A percentile compares a stretch with the other conserved stretches of the same genome.
phyloP scores from a whole-genome alignment of 2,113 vertebrate species.

The Cochlearius cochlearius region DNA sequence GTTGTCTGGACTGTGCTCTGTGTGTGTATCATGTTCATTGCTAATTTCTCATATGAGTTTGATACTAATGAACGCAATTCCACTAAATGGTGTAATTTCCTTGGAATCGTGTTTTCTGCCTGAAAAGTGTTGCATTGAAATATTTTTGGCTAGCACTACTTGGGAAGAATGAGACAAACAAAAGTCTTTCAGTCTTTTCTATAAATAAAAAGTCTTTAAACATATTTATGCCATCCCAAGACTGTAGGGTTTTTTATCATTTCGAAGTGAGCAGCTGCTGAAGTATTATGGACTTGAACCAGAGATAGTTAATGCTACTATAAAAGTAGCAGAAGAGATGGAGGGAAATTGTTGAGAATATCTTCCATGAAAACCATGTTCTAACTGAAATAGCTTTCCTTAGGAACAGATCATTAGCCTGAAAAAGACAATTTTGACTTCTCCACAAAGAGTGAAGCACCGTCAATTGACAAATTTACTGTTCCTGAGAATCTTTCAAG shows the following conservation, averaged over 20 bases:
- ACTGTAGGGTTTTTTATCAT: conserved; percentile 76
- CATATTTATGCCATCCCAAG: conserved; percentile 19
- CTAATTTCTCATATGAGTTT: not conserved
- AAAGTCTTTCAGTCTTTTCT: not conserved
- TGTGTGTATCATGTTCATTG: not conserved
- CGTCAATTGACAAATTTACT: not conserved
- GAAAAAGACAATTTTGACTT: not conserved
- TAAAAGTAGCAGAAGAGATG: conserved; percentile 71
- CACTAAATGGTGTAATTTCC: not conserved
- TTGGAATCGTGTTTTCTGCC: not conserved
- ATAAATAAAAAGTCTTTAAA: conserved; percentile 11
- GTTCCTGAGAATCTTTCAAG: not conserved
- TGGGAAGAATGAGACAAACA: not conserved
- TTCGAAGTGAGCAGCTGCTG: conserved; percentile 79
- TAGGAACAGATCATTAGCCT: conserved; percentile 23
- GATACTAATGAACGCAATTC: not conserved
- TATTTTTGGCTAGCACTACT: conserved; percentile 16
- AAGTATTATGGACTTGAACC: conserved; percentile 78
- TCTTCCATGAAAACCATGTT: not conserved
- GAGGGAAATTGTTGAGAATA: not conserved
- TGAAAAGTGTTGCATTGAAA: conserved; percentile 9
- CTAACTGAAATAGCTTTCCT: not conserved
- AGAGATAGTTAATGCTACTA: conserved; percentile 70
- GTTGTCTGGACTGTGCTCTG: not conserved
- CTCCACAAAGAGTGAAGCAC: not conserved